These are phyloP conservation scores for Bombus fervidus DNA, from an alignment of 1,140 invertebrate genomes.

Conservation along the genomic window DNA sequence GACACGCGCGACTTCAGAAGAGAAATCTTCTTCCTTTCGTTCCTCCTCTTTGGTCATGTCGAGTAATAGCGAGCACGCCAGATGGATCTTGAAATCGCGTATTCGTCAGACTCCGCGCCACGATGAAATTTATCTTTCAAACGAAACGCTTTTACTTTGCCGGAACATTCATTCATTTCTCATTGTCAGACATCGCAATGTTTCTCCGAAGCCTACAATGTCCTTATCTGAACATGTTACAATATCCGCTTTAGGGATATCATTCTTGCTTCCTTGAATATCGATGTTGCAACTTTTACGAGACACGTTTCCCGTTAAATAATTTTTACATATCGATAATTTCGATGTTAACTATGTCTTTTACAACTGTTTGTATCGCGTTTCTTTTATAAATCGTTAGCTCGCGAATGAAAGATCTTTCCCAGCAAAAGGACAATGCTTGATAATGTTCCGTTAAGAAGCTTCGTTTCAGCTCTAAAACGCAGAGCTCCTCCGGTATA, in stretches of 20 bases:
- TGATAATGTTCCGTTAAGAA: neutral
- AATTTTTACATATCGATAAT: no score
- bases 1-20: constrained; percentile 45
- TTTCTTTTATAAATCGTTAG: neutral
- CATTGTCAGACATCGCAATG: constrained; percentile 11
- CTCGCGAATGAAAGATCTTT: neutral
- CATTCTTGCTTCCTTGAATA: neutral
- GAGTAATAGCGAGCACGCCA: constrained; percentile 13
- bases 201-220: neutral
- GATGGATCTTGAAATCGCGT: constrained; percentile 30
- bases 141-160: constrained; percentile 3
- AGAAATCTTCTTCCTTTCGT: constrained; percentile 58
- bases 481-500: neutral
- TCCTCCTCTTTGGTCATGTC: constrained; percentile 26
- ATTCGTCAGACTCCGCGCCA: constrained; percentile 5
- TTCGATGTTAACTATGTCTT: neutral
- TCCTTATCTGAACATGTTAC: neutral
- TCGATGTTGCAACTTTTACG: neutral
- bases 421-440: neutral
- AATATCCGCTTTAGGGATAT: neutral
- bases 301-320: no score
- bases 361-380: neutral
- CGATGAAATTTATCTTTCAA: constrained; percentile 33
- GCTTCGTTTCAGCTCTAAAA: neutral
- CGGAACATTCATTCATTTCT: constrained; percentile 21